Percentiles rank a stretch among this genome's conserved stretches.
These are phyloP conservation scores for Sebastes aleutianus DNA, from an alignment of 2,797 vertebrate species.

Conservation along the genomic window DNA sequence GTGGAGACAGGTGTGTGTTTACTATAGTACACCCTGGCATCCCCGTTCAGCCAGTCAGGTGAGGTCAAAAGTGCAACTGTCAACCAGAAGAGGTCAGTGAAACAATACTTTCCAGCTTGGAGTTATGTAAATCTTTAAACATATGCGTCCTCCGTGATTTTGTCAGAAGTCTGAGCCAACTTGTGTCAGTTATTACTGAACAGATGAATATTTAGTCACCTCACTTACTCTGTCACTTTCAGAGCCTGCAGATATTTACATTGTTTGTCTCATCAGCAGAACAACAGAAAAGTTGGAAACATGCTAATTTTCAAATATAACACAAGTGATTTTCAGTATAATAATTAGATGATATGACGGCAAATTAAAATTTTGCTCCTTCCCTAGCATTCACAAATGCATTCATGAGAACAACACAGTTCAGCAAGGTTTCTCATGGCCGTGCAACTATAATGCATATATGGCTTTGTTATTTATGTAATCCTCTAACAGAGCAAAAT, in stretches of 20 bases:
- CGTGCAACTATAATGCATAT: conserved; percentile 33
- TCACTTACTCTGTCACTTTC: background rate
- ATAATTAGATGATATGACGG: conserved; percentile 8
- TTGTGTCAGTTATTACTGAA: background rate
- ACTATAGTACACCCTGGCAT: background rate
- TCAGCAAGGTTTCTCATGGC: conserved; percentile 2
- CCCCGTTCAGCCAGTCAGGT: background rate
- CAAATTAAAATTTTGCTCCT: background rate
- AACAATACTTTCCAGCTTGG: background rate
- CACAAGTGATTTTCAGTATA: background rate
- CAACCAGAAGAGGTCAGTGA: background rate
- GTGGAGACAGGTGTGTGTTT: background rate
- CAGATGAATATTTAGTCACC: background rate
- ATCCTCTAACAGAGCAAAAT: conserved; percentile 20
- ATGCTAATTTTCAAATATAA: background rate
- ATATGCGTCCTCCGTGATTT: background rate
- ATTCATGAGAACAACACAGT: conserved; percentile 3
- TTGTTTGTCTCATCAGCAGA: conserved; percentile 3
- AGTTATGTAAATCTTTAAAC: background rate
- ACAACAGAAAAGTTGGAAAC: background rate
- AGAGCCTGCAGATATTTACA: conserved; percentile 24
- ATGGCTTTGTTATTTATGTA: conserved; percentile 37
- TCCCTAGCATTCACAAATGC: background rate
- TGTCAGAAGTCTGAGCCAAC: background rate
- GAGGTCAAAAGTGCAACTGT: background rate